Base-by-base conservation (phyloP, 1,140 invertebrate species). In the Nephila pilipes region DNA sequence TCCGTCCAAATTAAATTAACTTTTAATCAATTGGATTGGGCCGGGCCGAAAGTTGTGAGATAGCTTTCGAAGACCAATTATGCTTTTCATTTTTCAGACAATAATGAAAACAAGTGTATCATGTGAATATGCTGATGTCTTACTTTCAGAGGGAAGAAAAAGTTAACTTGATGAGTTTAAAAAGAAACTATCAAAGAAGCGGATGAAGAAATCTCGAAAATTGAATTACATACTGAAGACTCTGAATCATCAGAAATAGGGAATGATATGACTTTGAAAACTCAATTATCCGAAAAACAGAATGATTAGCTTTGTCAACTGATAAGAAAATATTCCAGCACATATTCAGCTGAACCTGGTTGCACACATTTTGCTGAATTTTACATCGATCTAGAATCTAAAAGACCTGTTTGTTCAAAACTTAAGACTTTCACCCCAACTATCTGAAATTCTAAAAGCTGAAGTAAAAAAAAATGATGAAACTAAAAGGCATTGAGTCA, bases 81-180 rank as follows among this genome's bases (percentile, higher is more conserved):
- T 36, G 25, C 58, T 2, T 14, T 90, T 18, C 2, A 57, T 4
- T 58, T 90, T 32, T 69, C 75, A 16, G 16, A 38, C 10, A 90
- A 81, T 20, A 63, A 89, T 22, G 55, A 57, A 55, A 65, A 75
- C 46, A 57, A 75, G 8, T 89, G n/a, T n/a, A 89, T 29, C 87
- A 89, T 32, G 29, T 89, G 4, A 89, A 89, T 79, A 89, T 75
- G 63, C 25, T 89, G 10, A 89, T 75, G n/a, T n/a, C n/a, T n/a
- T n/a, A n/a, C n/a, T n/a, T n/a, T n/a, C n/a, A n/a, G n/a, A n/a
- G n/a, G n/a, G 36, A 20, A 29, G 6, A 63, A 89, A 75, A 54
- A 3, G 55, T 89, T 8, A 89, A 89, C n/a, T 55, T 54, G 38
- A 25, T 89, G 25, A 18, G 29, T 20, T 38, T 81, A 81, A 36